A percentile compares a stretch with the other conserved stretches of the same genome.
Evolutionary conservation across 2,888 invertebrate species (phyloP).

Genomic region (Caenorhabditis sulstoni): DNA sequence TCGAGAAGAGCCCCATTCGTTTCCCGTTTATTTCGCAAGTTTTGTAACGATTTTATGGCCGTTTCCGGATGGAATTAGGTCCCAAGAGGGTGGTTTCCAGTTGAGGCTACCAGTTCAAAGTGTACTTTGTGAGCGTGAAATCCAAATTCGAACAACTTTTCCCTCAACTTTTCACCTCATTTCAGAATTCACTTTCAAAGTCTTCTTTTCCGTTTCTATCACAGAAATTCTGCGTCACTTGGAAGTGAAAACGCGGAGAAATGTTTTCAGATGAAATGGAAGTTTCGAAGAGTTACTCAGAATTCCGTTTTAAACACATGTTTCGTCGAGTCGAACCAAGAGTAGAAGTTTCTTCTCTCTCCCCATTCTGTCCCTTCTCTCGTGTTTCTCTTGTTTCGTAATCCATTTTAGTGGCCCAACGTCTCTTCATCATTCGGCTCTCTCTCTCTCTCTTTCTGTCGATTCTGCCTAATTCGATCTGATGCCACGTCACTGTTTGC

Average conservation of each 20-base stretch:
- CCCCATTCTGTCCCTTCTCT: not conserved
- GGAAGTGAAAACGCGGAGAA: no score
- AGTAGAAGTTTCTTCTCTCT: not conserved
- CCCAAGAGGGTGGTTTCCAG: conserved; percentile 6
- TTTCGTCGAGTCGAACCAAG: no score
- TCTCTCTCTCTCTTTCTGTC: not conserved
- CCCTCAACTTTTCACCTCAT: no score
- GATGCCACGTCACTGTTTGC: conserved; percentile 9
- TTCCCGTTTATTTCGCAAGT: conserved; percentile 38
- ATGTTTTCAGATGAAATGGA: no score
- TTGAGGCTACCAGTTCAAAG: no score
- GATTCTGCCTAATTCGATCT: not conserved
- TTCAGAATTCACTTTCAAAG: no score
- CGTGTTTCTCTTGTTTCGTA: conserved; percentile 9
- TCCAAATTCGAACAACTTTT: no score
- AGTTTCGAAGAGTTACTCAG: not conserved
- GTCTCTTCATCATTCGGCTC: not conserved
- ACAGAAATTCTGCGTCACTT: no score
- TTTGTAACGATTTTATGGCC: conserved; percentile 49
- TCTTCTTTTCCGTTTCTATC: no score
- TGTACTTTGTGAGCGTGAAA: no score
- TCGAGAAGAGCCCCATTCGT: not conserved
- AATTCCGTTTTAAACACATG: no score
- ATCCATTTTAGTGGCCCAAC: conserved; percentile 26
- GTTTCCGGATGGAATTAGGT: conserved; percentile 24